Evolutionary conservation across 2,113 vertebrate genomes (phyloP).

Genomic region (Plotosus lineatus): DNA sequence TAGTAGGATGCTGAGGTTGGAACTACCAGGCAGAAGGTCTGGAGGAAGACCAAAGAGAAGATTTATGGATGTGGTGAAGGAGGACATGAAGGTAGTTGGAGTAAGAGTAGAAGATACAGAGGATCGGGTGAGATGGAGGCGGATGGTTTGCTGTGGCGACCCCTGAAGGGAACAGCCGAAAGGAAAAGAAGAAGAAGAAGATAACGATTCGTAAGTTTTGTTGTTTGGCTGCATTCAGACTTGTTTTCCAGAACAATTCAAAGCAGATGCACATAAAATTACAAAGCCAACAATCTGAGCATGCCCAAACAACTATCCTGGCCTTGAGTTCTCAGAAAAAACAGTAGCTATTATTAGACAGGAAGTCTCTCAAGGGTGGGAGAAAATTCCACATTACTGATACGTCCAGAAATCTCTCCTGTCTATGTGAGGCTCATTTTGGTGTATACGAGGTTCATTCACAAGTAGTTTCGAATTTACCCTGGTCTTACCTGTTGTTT

Average conservation of each 20-base stretch:
- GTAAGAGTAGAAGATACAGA: too few species aligned
- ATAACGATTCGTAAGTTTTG: too few species aligned
- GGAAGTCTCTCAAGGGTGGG: background rate
- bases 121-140: too few species aligned
- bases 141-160: too few species aligned
- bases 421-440: background rate
- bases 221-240: background rate
- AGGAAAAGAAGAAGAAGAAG: too few species aligned
- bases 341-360: background rate
- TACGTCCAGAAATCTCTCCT: background rate
- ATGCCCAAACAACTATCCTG: background rate
- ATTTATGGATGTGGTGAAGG: too few species aligned
- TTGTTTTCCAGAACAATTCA: background rate
- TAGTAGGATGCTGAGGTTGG: too few species aligned
- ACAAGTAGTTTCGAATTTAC: background rate
- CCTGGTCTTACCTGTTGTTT: background rate
- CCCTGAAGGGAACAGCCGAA: too few species aligned
- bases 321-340: background rate
- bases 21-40: too few species aligned
- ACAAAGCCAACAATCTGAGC: background rate
- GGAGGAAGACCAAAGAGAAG: too few species aligned
- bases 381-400: background rate
- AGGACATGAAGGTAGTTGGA: too few species aligned
- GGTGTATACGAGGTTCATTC: background rate
- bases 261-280: background rate